A percentile compares a stretch with the other conserved stretches of the same genome.
phyloP scores from a whole-genome alignment of 2,113 vertebrate genomes.

The Oxygymnocypris stewartii region DNA sequence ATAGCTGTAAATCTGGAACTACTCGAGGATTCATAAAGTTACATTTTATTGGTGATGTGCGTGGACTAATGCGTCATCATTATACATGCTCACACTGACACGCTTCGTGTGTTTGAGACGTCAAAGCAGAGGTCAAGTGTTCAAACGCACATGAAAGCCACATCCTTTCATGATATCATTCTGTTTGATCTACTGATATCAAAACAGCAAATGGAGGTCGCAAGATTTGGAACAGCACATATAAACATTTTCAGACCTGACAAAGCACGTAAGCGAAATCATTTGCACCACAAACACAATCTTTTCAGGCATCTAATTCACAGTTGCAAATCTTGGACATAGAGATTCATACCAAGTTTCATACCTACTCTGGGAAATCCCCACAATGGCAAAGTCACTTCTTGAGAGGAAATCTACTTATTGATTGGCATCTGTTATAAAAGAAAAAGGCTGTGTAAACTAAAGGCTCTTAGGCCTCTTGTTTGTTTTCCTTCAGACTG shows the following conservation, averaged over 20 bases:
- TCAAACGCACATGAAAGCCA: background rate
- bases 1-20: background rate
- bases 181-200: conserved; percentile 6
- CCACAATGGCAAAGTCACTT: conserved; percentile 1
- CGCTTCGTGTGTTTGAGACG: background rate
- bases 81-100: background rate
- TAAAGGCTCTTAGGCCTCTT: background rate
- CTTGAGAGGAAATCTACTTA: background rate
- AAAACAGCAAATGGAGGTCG: conserved; percentile 19
- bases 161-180: conserved; percentile 9
- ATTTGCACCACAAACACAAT: background rate
- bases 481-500: background rate
- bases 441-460: background rate
- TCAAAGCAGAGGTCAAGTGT: background rate
- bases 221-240: background rate
- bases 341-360: conserved; percentile 31
- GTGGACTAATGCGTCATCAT: background rate
- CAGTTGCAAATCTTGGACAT: conserved; percentile 44
- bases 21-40: background rate
- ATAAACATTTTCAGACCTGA: background rate
- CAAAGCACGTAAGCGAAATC: conserved; percentile 13
- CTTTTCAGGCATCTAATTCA: background rate
- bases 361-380: conserved; percentile 53
- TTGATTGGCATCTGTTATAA: background rate
- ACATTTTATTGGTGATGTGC: background rate